Percentiles rank a stretch among this genome's conserved stretches.
Conservation (phyloP, 2,888 invertebrate genomes). For the Vesta saturnalis region DNA sequence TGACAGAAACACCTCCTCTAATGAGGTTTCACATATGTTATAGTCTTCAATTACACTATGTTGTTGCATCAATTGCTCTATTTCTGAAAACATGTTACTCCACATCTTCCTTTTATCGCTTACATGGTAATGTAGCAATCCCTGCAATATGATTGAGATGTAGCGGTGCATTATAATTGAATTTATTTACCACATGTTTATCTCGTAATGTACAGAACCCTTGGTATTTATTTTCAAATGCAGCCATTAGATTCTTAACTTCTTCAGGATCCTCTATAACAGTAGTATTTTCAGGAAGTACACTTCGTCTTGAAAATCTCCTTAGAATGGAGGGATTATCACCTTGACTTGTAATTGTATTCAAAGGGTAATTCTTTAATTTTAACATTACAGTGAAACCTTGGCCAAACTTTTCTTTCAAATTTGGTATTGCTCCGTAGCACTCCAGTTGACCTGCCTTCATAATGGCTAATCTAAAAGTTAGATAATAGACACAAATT, state of each 20-base stretch:
- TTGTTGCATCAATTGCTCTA: constrained; percentile 65
- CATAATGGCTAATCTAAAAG: constrained; percentile 77
- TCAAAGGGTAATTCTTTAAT: constrained; percentile 32
- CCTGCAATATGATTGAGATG: constrained; percentile 56
- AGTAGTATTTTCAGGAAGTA: not conserved
- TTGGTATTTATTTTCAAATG: constrained; percentile 32
- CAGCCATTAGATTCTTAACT: constrained; percentile 12
- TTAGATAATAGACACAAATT: not conserved
- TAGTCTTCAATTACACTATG: constrained; percentile 75
- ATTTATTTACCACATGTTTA: constrained; percentile 53
- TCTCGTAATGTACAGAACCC: constrained; percentile 50
- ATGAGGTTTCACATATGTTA: constrained; percentile 80
- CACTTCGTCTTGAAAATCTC: not conserved
- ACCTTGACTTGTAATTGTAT: not conserved
- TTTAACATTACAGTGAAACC: constrained; percentile 60
- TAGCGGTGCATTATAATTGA: no score
- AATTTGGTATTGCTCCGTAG: constrained; percentile 78
- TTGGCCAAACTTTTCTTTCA: constrained; percentile 77
- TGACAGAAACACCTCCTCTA: constrained; percentile 81
- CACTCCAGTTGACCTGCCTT: constrained; percentile 81
- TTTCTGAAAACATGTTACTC: constrained; percentile 75
- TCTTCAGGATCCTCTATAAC: constrained; percentile 6
- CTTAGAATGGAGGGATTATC: constrained; percentile 16
- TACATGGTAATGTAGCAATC: constrained; percentile 76
- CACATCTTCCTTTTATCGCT: constrained; percentile 68